Percentiles rank a stretch among this genome's conserved stretches.
These are phyloP conservation scores for Heteronetta atricapilla DNA, from an alignment of 2,113 vertebrate species.

Conservation along the genomic window DNA sequence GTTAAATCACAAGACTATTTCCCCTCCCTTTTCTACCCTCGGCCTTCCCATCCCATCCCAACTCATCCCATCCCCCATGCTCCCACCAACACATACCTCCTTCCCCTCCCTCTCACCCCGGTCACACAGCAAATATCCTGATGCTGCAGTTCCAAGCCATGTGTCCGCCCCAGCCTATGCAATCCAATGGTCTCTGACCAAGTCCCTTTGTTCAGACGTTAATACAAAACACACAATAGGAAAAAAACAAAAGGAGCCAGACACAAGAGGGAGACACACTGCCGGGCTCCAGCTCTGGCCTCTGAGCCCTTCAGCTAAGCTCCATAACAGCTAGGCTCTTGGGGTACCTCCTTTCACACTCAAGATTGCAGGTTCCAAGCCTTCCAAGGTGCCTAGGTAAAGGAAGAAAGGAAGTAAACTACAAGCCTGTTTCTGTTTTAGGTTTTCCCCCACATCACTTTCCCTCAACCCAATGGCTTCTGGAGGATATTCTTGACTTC, in stretches of 20 bases:
- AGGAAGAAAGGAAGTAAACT: constrained; percentile 62
- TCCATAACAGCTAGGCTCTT: constrained; percentile 51
- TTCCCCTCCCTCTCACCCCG: constrained; percentile 68
- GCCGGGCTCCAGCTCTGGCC: constrained; percentile 24
- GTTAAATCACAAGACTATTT: neutral
- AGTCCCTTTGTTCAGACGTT: constrained; percentile 62
- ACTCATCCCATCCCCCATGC: constrained; percentile 51
- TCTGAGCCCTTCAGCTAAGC: constrained; percentile 39
- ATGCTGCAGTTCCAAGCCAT: constrained; percentile 62
- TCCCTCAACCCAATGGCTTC: constrained; percentile 56
- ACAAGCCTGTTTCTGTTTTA: constrained; percentile 54
- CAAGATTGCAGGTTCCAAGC: constrained; percentile 26
- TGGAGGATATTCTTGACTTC: constrained; percentile 54
- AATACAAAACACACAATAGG: constrained; percentile 66
- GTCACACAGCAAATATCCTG: constrained; percentile 69
- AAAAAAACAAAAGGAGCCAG: constrained; percentile 64
- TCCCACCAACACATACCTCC: constrained; percentile 57
- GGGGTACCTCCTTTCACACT: constrained; percentile 21
- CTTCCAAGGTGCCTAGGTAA: constrained; percentile 52
- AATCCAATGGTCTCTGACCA: constrained; percentile 53
- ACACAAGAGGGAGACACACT: constrained; percentile 60
- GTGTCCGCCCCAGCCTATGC: constrained; percentile 54
- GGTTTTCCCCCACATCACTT: neutral
- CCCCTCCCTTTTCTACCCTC: neutral
- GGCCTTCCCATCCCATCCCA: constrained; percentile 15